A percentile compares a stretch with the other conserved stretches of the same genome.
Evolutionary conservation across 1,140 invertebrate genomes (phyloP).

Genomic region (Drosophila miranda): DNA sequence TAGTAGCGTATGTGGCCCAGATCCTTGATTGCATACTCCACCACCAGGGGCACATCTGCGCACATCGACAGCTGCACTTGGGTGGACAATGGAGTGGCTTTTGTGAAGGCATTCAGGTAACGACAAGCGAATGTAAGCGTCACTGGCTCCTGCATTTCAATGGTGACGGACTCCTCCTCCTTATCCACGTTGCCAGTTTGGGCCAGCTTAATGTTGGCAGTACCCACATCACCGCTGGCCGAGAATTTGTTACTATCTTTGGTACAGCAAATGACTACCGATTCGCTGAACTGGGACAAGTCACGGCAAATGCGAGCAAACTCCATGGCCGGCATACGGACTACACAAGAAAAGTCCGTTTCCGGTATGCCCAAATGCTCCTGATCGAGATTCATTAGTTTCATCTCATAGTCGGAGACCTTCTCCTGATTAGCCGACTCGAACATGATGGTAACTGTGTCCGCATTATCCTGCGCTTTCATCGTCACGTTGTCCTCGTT

Average conservation of each 20-base stretch:
- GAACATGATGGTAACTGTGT: slow-evolving; percentile 98
- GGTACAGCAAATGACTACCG: slow-evolving; percentile 96
- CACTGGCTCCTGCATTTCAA: slow-evolving; percentile 99
- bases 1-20: slow-evolving; percentile 99
- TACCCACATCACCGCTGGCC: slow-evolving; percentile 97
- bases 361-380: slow-evolving; percentile 99
- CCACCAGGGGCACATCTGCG: slow-evolving; percentile 97
- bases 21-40: slow-evolving; percentile 98
- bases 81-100: slow-evolving; percentile 93
- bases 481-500: slow-evolving; percentile 98
- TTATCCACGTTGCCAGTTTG: slow-evolving; percentile 97
- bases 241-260: slow-evolving; percentile 98
- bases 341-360: slow-evolving; percentile 97
- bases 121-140: slow-evolving; percentile 96
- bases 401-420: slow-evolving; percentile 99
- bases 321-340: slow-evolving; percentile 97
- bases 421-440: slow-evolving; percentile 97
- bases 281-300: slow-evolving; percentile 98
- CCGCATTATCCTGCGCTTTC: slow-evolving; percentile 98
- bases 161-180: slow-evolving; percentile 97
- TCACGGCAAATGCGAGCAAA: slow-evolving; percentile 98
- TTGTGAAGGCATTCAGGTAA: slow-evolving; percentile 98
- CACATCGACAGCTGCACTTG: slow-evolving; percentile 97
- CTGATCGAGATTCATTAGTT: slow-evolving; percentile 99
- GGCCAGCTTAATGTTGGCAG: slow-evolving; percentile 96